phyloP scores from a whole-genome alignment of 2,888 invertebrate genomes.

The Dioctria rufipes region DNA sequence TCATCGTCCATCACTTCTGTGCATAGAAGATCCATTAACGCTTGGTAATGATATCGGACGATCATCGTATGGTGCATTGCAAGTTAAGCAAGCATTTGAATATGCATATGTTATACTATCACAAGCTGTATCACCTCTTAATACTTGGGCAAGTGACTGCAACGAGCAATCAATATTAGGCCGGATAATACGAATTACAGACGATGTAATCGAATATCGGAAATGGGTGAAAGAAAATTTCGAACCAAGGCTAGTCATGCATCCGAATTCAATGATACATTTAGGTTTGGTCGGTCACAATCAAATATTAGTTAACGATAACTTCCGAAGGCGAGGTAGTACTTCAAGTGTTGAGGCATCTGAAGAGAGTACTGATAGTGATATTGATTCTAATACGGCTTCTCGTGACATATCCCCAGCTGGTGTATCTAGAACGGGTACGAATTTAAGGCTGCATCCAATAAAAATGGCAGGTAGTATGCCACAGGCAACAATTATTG shows the following conservation, averaged over 20 bases:
- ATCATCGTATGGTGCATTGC: slow-evolving; percentile 86
- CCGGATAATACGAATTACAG: slow-evolving; percentile 92
- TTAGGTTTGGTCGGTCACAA: slow-evolving; percentile 58
- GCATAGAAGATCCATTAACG: slow-evolving; percentile 98
- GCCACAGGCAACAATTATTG: slow-evolving; percentile 40
- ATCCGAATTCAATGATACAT: slow-evolving; percentile 65
- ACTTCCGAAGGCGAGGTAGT: slow-evolving; percentile 68
- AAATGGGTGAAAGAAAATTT: slow-evolving; percentile 71
- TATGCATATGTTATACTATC: slow-evolving; percentile 92
- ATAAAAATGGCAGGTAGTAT: slow-evolving; percentile 59
- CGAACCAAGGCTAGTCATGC: slow-evolving; percentile 67
- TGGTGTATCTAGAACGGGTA: slow-evolving; percentile 59
- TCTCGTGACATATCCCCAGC: slow-evolving; percentile 65
- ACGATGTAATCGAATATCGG: slow-evolving; percentile 85
- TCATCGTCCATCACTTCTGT: slow-evolving; percentile 92
- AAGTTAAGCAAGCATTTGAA: slow-evolving; percentile 94
- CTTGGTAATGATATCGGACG: slow-evolving; percentile 98
- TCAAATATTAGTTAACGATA: slow-evolving; percentile 60
- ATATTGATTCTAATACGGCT: slow-evolving; percentile 65
- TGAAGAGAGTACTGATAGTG: slow-evolving; percentile 71
- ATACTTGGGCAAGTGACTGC: slow-evolving; percentile 74
- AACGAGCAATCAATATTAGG: slow-evolving; percentile 82
- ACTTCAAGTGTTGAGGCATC: slow-evolving; percentile 70
- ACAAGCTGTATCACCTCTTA: slow-evolving; percentile 78
- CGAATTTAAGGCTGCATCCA: slow-evolving; percentile 58